Base-by-base conservation (phyloP, 2,797 vertebrate genomes). In the Sylvilagus floridanus region DNA sequence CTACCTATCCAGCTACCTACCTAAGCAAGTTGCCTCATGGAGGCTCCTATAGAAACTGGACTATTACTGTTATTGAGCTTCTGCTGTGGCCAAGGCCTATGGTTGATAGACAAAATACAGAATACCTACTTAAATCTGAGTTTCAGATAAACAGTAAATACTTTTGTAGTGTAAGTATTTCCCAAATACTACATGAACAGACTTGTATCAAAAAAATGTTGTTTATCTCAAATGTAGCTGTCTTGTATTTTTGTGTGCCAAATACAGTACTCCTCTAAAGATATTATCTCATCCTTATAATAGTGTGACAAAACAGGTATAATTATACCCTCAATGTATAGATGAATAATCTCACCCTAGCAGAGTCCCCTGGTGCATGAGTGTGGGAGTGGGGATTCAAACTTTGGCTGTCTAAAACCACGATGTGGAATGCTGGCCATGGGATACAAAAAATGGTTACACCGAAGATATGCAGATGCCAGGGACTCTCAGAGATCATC, bases 121-220 rank as follows among this genome's bases (percentile, higher is more conserved):
- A 10, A 77, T 8, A 24, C n/a, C 63, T 35, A 78, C 30, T 66
- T 84, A 72, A 78, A 83, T 54, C 76, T 83, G 24, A 82, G 47
- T 66, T 92, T 90, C 68, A 87, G 26, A n/a, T 66, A 77, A 76
- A 87, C 14, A 91, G 73, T 5, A 35, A 86, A 88, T 88, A 63
- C 30, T 54, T 66, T 86, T 91, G 60, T 26, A n/a, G 19, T 63
- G 37, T 75, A 63, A 52, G 52, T 60, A 82, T 52, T 81, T 50
- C n/a, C 47, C 60, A 73, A 62, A 81, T 86, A 81, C 63, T 72
- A 28, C 19, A 42, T 75, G 19, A 73, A 14, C 17, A 35, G 47
- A 24, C 12, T 76, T 42, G 71, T 12, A 42, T 3, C 42, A 79
- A 79, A 93, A 73, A 19, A 57, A n/a, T 54, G 4, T 63, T 84